Evolutionary conservation across 2,113 vertebrate species (phyloP).

Genomic region (Platysternon megacephalum): DNA sequence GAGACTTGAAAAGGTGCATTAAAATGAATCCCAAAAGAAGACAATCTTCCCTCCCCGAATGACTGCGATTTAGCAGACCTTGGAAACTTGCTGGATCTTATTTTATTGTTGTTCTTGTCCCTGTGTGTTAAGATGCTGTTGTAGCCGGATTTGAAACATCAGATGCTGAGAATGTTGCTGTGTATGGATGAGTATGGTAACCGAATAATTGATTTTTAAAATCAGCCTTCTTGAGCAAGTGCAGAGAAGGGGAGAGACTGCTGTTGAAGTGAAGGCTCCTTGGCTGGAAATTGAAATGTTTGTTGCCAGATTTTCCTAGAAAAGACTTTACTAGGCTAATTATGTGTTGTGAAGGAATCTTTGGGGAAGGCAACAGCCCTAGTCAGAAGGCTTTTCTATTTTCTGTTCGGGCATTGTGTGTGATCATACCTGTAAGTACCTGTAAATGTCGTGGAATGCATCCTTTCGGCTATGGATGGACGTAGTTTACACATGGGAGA

Average conservation of each 20-base stretch:
- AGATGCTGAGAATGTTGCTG: neutral
- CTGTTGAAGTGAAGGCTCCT: neutral
- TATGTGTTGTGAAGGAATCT: neutral
- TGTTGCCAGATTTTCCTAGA: neutral
- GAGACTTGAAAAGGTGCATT: neutral
- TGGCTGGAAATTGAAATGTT: neutral
- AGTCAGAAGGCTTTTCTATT: neutral
- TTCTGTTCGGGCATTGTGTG: constrained; percentile 9
- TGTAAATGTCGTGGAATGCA: constrained; percentile 19
- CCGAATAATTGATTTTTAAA: neutral
- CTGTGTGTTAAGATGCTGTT: neutral
- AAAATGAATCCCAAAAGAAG: neutral
- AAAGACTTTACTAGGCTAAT: neutral
- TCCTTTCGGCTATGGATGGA: constrained; percentile 15
- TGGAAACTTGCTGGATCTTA: neutral
- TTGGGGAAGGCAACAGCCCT: neutral
- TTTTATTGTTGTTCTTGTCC: neutral
- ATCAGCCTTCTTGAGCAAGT: neutral
- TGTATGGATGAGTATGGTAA: neutral
- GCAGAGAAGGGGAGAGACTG: neutral
- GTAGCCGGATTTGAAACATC: neutral
- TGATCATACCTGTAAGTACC: neutral
- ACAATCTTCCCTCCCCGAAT: neutral
- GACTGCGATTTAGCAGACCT: neutral
- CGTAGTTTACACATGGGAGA: neutral